Conservation (phyloP, 2,888 invertebrate genomes). For the Drosophila kuntzei region DNA sequence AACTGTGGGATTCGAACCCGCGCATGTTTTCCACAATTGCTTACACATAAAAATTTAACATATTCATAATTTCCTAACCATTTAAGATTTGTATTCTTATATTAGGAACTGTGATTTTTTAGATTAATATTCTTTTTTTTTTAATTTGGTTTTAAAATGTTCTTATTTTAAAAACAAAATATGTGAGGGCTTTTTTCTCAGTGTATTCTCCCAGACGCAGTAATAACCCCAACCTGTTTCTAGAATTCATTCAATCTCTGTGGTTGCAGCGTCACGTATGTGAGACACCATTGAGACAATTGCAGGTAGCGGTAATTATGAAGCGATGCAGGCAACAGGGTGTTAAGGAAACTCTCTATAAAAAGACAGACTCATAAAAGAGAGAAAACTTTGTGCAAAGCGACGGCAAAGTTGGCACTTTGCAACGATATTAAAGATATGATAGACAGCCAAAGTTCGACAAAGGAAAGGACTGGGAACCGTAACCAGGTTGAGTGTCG, state of each 20-base stretch:
- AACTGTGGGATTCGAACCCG: too few relatives aligned
- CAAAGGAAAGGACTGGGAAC: constrained; percentile 13
- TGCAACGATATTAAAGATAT: constrained; percentile 64
- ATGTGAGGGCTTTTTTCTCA: too few relatives aligned
- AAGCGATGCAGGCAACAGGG: constrained; percentile 1
- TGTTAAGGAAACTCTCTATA: not conserved
- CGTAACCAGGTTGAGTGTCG: constrained; percentile 26
- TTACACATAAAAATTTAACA: too few relatives aligned
- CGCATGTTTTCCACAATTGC: too few relatives aligned
- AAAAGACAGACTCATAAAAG: constrained; percentile 33
- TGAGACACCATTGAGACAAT: constrained; percentile 64
- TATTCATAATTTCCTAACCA: too few relatives aligned
- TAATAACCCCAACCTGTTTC: not conserved
- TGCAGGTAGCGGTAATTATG: constrained; percentile 69
- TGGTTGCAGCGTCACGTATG: constrained; percentile 63
- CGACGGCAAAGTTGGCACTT: constrained; percentile 66
- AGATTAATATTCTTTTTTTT: too few relatives aligned
- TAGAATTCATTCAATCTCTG: constrained; percentile 26
- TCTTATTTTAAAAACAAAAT: too few relatives aligned
- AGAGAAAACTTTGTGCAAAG: constrained; percentile 50
- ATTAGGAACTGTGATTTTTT: too few relatives aligned
- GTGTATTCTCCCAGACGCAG: not conserved
- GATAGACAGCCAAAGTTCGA: constrained; percentile 74
- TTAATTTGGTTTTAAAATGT: too few relatives aligned
- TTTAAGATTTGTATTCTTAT: too few relatives aligned